phyloP scores from a whole-genome alignment of 2,888 invertebrate species.

The Diplolepis rosae region DNA sequence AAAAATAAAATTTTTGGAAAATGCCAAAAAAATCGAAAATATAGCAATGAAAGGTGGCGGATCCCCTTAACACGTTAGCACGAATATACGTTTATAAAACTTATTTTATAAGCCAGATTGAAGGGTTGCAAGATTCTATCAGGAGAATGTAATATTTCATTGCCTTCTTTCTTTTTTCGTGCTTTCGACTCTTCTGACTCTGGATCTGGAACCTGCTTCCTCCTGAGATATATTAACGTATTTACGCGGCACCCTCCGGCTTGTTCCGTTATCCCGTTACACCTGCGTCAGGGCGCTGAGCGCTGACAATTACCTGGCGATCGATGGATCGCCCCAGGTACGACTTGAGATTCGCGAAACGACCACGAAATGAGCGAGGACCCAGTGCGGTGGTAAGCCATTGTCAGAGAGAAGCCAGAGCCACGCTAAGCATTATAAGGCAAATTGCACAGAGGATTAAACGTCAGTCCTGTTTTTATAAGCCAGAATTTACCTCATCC shows the following conservation, averaged over 20 bases:
- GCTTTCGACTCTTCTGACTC: constrained; percentile 44
- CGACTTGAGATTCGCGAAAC: constrained; percentile 55
- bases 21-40: too few species aligned
- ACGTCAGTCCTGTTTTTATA: constrained; percentile 29
- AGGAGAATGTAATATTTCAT: background rate
- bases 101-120: too few species aligned
- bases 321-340: constrained; percentile 69
- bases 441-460: constrained; percentile 61
- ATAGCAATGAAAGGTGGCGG: too few species aligned
- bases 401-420: constrained; percentile 53
- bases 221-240: constrained; percentile 60
- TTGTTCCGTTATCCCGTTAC: constrained; percentile 60
- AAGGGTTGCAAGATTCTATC: too few species aligned
- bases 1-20: too few species aligned
- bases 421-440: constrained; percentile 54
- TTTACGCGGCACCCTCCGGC: constrained; percentile 61
- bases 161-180: constrained; percentile 43
- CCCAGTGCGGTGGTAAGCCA: constrained; percentile 49
- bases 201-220: constrained; percentile 35
- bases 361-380: constrained; percentile 60
- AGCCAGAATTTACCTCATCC: constrained; percentile 14
- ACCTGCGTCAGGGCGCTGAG: constrained; percentile 70
- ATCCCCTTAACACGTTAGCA: too few species aligned
- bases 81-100: too few species aligned
- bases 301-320: constrained; percentile 72